phyloP scores from a whole-genome alignment of 1,140 invertebrate species.

The Phymastichus coffea region DNA sequence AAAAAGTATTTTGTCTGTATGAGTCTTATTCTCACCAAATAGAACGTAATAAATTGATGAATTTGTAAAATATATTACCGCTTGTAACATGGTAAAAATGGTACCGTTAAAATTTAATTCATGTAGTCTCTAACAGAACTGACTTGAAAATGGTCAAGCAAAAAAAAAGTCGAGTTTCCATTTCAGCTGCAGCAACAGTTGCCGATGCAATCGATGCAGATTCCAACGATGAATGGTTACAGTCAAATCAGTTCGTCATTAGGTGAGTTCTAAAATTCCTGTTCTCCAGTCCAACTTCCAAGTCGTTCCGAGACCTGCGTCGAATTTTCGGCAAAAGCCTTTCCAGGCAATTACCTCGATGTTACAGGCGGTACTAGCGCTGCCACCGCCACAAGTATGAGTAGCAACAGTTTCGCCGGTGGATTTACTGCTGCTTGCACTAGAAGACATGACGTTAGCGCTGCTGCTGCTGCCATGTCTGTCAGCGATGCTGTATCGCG shows the following conservation, averaged over 20 bases:
- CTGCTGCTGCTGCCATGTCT: constrained; percentile 37
- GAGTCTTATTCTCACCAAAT: too few relatives aligned
- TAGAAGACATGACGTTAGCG: constrained; percentile 42
- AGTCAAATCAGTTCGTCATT: constrained; percentile 50
- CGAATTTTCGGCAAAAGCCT: constrained; percentile 45
- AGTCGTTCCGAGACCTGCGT: constrained; percentile 26
- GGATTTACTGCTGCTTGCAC: constrained; percentile 40
- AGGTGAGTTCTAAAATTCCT: constrained; percentile 51
- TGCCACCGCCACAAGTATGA: constrained; percentile 35
- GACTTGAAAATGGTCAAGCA: too few relatives aligned
- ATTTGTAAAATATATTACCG: too few relatives aligned
- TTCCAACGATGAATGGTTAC: constrained; percentile 56
- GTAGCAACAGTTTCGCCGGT: constrained; percentile 40
- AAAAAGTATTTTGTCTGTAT: too few relatives aligned
- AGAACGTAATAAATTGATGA: not conserved
- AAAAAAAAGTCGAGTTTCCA: not conserved
- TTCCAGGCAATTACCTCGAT: constrained; percentile 54
- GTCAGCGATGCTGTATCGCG: constrained; percentile 36
- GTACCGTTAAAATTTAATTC: not conserved
- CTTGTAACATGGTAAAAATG: too few relatives aligned
- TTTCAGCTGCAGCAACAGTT: constrained; percentile 50
- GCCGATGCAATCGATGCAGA: constrained; percentile 54
- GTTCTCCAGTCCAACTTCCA: not conserved
- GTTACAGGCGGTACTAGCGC: constrained; percentile 48
- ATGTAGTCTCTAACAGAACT: not conserved